Evolutionary conservation across 2,888 invertebrate species (phyloP), one percentile per base, ranked within the genome.

Genomic region (Andrena minutula): DNA sequence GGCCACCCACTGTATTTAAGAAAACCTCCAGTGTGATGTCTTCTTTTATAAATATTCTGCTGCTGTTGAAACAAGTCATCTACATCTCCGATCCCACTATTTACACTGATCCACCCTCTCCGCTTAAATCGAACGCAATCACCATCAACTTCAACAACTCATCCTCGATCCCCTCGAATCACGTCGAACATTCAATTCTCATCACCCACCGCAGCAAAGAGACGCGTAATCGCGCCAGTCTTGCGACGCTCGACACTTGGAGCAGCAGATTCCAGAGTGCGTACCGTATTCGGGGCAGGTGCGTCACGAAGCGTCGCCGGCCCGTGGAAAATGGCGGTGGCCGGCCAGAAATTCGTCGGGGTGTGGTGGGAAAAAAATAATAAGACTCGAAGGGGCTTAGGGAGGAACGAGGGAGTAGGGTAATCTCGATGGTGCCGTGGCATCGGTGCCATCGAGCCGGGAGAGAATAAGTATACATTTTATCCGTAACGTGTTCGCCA

Each of bases 401-500:
- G 47, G 26, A 63, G 49, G 78, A 60, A 2, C n/a, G 64, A 65
- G 47, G 69, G 66, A 28, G 51, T 49, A 64, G 79, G 70, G 73
- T 86, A 88, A 88, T 88, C 89, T 89, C 83, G 78, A 85, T 77
- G 83, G 75, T 82, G 88, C 78, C 53, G 76, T 53, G 81, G 84
- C 81, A 88, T 86, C 86, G 86, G 89, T 89, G 89, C 88, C 86
- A 89, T 89, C 88, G 88, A 87, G 81, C 87, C 90, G 89, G 88
- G 87, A 87, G 56, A 26, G 88, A 85, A 89, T 93, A 93, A 93
- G 92, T 94, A 94, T 94, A 94, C 93, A 94, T 93, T 93, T 93
- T 94, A 94, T 91, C 93, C 91, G 91, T 93, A 93, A 94, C 93
- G 93, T 93, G 93, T 93, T 93, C 93, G 93, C 93, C 93, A 94